Evolutionary conservation across 2,888 invertebrate species (phyloP).

Genomic region (Tetragnatha montana): DNA sequence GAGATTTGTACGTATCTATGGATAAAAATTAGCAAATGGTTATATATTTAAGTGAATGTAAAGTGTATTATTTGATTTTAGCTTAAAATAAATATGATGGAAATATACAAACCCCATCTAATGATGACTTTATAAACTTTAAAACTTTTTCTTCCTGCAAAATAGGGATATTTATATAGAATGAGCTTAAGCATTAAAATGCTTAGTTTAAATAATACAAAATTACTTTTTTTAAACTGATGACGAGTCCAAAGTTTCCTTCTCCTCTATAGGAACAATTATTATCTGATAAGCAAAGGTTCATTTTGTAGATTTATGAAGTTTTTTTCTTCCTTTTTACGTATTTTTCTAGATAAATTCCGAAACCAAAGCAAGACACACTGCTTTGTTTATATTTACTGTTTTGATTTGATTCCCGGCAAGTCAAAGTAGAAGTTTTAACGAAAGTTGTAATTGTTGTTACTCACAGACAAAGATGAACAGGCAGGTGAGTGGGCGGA

Average conservation of each 20-base stretch:
- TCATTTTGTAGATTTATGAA: too few relatives aligned
- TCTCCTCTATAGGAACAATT: constrained; percentile 60
- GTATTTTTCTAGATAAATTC: too few relatives aligned
- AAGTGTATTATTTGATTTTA: not conserved
- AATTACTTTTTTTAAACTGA: constrained; percentile 54
- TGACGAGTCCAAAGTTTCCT: constrained; percentile 59
- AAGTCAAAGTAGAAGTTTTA: too few relatives aligned
- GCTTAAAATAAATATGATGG: not conserved
- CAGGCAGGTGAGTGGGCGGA: too few relatives aligned
- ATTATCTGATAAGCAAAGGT: constrained; percentile 20
- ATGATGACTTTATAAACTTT: constrained; percentile 31
- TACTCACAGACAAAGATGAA: too few relatives aligned
- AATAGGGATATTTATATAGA: not conserved
- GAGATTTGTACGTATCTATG: constrained; percentile 2
- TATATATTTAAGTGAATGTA: not conserved
- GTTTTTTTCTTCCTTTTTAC: too few relatives aligned
- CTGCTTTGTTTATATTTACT: too few relatives aligned
- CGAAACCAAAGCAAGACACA: too few relatives aligned
- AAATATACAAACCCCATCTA: not conserved
- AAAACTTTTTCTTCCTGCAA: constrained; percentile 61
- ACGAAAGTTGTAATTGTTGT: too few relatives aligned
- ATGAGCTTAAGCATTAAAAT: not conserved
- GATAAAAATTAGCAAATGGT: not conserved
- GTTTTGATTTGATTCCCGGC: too few relatives aligned
- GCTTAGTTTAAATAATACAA: not conserved